Conservation (phyloP, 2,888 invertebrate species). For the Caenorhabditis sulstoni region DNA sequence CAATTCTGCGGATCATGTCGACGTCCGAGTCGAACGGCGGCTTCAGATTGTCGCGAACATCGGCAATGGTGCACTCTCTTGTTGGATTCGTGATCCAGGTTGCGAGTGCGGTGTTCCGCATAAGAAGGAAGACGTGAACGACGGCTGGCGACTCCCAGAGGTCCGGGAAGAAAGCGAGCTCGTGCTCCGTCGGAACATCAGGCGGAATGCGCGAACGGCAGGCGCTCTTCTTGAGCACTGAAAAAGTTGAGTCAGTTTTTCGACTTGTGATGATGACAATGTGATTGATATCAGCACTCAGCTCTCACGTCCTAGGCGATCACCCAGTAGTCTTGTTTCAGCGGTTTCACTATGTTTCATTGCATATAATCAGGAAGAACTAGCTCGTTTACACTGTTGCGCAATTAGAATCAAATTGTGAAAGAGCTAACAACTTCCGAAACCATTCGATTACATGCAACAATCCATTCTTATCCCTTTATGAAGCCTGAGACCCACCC, state of each 20-base stretch:
- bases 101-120: slow-evolving; percentile 66
- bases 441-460: too few relatives aligned
- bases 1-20: slow-evolving; percentile 84
- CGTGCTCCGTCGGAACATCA: slow-evolving; percentile 69
- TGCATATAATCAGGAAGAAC: too few relatives aligned
- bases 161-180: slow-evolving; percentile 73
- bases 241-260: not conserved
- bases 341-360: too few relatives aligned
- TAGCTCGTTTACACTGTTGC: too few relatives aligned
- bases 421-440: too few relatives aligned
- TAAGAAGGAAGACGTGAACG: slow-evolving; percentile 62
- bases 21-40: slow-evolving; percentile 87
- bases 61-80: not conserved
- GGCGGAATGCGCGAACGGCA: slow-evolving; percentile 68
- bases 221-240: slow-evolving; percentile 72
- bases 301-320: too few relatives aligned
- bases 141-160: slow-evolving; percentile 29
- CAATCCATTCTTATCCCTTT: too few relatives aligned
- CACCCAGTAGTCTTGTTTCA: too few relatives aligned
- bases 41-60: slow-evolving; percentile 43
- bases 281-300: too few relatives aligned
- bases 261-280: too few relatives aligned
- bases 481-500: too few relatives aligned
- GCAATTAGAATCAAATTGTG: too few relatives aligned
- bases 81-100: not conserved